phyloP scores from a whole-genome alignment of 2,113 vertebrate genomes.

The Hyla sarda region DNA sequence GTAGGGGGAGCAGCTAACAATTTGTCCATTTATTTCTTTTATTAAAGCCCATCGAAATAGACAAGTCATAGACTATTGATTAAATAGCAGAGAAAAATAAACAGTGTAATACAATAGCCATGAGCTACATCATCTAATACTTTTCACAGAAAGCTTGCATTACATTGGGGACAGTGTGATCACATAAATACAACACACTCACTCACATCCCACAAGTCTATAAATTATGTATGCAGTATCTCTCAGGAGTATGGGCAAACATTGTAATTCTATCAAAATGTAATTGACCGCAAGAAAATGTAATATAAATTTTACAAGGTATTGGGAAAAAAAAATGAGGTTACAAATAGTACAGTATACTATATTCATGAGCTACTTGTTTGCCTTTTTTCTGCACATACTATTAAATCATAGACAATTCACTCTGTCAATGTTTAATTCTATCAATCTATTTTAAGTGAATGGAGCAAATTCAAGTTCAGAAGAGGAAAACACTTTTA shows the following conservation, averaged over 20 bases:
- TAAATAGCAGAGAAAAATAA: slow-evolving; percentile 21
- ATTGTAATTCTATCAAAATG: slow-evolving; percentile 57
- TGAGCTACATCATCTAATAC: neutral
- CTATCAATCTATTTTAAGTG: slow-evolving; percentile 45
- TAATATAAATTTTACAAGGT: slow-evolving; percentile 34
- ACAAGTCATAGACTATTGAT: slow-evolving; percentile 36
- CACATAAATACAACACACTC: slow-evolving; percentile 26
- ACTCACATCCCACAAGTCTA: slow-evolving; percentile 7
- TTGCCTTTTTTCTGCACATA: slow-evolving; percentile 42
- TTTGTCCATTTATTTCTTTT: slow-evolving; percentile 41
- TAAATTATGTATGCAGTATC: slow-evolving; percentile 29
- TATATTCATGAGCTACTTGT: slow-evolving; percentile 36
- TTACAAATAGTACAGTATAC: slow-evolving; percentile 36
- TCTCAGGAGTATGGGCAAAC: slow-evolving; percentile 41
- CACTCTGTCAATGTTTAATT: slow-evolving; percentile 54
- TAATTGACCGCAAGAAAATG: slow-evolving; percentile 49
- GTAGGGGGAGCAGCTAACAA: neutral
- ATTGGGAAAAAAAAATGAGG: slow-evolving; percentile 54
- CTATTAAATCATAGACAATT: slow-evolving; percentile 54
- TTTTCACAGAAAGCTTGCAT: slow-evolving; percentile 14
- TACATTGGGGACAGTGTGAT: slow-evolving; percentile 20
- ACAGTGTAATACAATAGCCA: slow-evolving; percentile 12
- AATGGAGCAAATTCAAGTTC: slow-evolving; percentile 37
- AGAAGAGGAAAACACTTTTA: slow-evolving; percentile 22
- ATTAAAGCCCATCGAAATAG: slow-evolving; percentile 17